phyloP scores from a whole-genome alignment of 2,797 vertebrate genomes.

The Falco concolor region DNA sequence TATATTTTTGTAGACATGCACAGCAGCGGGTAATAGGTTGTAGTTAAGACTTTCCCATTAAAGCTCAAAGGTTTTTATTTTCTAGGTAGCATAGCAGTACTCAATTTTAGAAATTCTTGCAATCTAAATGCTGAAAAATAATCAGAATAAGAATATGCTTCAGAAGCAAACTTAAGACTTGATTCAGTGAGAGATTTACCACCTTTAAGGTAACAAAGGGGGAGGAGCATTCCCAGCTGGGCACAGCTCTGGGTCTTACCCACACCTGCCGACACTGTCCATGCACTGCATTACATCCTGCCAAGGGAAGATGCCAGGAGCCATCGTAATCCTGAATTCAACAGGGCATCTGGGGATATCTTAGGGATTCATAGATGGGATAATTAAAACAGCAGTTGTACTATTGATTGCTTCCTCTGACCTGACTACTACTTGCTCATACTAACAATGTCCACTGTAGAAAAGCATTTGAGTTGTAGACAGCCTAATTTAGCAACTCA shows the following conservation, averaged over 20 bases:
- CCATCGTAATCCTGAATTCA: background rate
- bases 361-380: background rate
- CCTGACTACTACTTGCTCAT: background rate
- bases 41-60: background rate
- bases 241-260: background rate
- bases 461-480: background rate
- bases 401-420: background rate
- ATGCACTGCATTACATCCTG: background rate
- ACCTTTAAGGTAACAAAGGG: background rate
- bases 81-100: background rate
- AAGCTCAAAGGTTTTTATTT: background rate
- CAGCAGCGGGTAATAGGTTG: background rate
- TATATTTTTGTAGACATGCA: background rate
- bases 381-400: background rate
- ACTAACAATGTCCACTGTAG: background rate
- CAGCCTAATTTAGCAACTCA: background rate
- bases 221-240: background rate
- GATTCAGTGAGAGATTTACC: background rate
- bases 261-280: accelerated
- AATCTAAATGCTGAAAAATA: background rate
- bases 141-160: background rate
- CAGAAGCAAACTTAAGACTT: background rate
- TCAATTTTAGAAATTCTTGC: background rate
- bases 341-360: background rate
- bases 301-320: background rate